These are phyloP conservation scores for Plagiodera versicolora DNA, from an alignment of 2,888 invertebrate species.

Conservation along the genomic window DNA sequence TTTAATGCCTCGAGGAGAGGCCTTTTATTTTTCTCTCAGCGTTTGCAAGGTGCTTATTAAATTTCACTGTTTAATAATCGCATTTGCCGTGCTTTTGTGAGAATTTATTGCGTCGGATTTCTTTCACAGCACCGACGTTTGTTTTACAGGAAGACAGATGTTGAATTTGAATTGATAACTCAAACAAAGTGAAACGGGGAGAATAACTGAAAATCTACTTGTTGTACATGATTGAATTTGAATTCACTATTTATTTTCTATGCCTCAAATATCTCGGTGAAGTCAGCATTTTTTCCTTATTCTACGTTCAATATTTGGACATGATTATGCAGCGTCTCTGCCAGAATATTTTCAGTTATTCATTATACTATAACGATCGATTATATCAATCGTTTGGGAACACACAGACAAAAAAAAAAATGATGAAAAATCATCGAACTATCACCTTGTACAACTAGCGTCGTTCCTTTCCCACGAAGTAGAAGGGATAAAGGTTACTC, in stretches of 20 bases:
- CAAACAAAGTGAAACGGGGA: neutral
- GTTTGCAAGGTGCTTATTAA: constrained; percentile 51
- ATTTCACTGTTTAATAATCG: constrained; percentile 52
- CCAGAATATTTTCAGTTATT: no score
- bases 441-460: neutral
- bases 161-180: neutral
- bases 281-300: no score
- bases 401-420: no score
- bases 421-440: no score
- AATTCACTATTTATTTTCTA: no score
- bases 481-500: constrained; percentile 34
- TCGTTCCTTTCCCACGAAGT: constrained; percentile 20
- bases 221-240: no score
- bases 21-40: constrained; percentile 48
- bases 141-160: neutral
- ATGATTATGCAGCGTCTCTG: no score
- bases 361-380: no score
- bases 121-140: constrained; percentile 1
- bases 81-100: constrained; percentile 41
- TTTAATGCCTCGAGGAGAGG: constrained; percentile 48
- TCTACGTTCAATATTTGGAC: no score
- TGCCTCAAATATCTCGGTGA: no score
- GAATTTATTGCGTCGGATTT: constrained; percentile 44
- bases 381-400: no score
- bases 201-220: neutral